A percentile compares a stretch with the other conserved stretches of the same genome.
phyloP scores from a whole-genome alignment of 2,113 vertebrate species.

The Dolichotis patagonum region DNA sequence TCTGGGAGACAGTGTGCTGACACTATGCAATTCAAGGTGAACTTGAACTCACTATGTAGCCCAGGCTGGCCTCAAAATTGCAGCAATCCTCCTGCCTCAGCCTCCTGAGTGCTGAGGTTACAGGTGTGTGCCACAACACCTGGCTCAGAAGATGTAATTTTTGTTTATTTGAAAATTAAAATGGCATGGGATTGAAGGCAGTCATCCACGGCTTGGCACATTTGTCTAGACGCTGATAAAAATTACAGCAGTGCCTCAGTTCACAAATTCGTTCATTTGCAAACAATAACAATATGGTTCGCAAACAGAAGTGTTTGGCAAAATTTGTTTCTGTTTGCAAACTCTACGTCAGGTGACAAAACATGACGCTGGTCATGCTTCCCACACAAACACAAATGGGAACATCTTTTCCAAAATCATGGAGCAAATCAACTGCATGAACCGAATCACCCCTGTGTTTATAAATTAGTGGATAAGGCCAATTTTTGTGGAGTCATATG shows the following conservation, averaged over 20 bases:
- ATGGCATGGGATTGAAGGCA: constrained; percentile 30
- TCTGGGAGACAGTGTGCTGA: background rate
- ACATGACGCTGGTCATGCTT: background rate
- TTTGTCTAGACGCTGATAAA: constrained; percentile 53
- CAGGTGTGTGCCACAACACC: background rate
- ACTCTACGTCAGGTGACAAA: background rate
- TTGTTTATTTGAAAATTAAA: background rate
- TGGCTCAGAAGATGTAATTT: background rate
- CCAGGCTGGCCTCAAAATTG: background rate
- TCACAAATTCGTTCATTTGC: background rate
- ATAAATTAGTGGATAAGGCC: constrained; percentile 41
- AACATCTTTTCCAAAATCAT: background rate
- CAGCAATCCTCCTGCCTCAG: background rate
- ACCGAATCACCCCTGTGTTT: background rate
- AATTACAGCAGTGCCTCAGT: background rate
- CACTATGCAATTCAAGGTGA: background rate
- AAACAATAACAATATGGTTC: background rate
- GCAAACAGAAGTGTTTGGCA: background rate
- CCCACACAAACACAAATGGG: background rate
- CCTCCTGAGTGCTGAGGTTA: background rate
- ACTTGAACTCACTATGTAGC: background rate
- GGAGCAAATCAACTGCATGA: background rate
- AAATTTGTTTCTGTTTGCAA: background rate
- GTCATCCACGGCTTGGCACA: background rate
- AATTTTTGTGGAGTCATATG: constrained; percentile 29